These are phyloP conservation scores for Poeciliopsis occidentalis DNA, from an alignment of 2,113 vertebrate species.

Conservation along the genomic window DNA sequence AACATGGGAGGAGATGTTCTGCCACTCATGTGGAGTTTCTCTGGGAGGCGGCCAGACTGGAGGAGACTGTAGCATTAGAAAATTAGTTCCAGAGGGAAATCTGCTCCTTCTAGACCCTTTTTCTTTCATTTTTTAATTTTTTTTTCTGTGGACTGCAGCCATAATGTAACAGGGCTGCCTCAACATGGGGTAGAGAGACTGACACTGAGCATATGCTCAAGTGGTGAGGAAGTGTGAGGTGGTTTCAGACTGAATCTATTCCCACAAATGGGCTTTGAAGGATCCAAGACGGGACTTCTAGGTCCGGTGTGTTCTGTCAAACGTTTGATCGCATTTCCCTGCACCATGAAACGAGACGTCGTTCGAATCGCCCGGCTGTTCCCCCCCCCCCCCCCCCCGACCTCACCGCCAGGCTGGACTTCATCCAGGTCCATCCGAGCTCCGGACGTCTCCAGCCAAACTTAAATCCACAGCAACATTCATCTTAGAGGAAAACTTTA, in stretches of 20 bases:
- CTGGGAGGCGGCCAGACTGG: conserved; percentile 66
- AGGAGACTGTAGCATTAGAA: conserved; percentile 72
- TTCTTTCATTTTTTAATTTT: neutral
- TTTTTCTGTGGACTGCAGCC: conserved; percentile 56
- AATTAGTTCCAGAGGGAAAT: conserved; percentile 82
- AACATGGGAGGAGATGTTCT: conserved; percentile 72
- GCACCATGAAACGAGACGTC: conserved; percentile 37
- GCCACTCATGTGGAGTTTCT: conserved; percentile 77
- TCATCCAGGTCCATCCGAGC: conserved; percentile 42
- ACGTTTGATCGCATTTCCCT: conserved; percentile 37
- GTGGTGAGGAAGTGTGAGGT: conserved; percentile 62
- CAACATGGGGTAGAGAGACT: conserved; percentile 40
- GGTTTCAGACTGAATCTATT: conserved; percentile 55
- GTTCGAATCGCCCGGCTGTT: conserved; percentile 54
- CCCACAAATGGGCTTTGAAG: conserved; percentile 41
- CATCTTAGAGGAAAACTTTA: too few species aligned
- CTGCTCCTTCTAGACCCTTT: conserved; percentile 60
- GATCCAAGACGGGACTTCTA: conserved; percentile 37
- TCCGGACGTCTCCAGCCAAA: neutral
- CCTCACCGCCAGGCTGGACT: conserved; percentile 37
- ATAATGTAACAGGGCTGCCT: conserved; percentile 61
- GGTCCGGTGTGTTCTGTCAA: conserved; percentile 36
- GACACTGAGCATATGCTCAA: conserved; percentile 59
- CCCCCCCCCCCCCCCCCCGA: too few species aligned
- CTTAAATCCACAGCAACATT: too few species aligned